Conservation (phyloP, 1,140 invertebrate species). For the Trichonephila clavipes region DNA sequence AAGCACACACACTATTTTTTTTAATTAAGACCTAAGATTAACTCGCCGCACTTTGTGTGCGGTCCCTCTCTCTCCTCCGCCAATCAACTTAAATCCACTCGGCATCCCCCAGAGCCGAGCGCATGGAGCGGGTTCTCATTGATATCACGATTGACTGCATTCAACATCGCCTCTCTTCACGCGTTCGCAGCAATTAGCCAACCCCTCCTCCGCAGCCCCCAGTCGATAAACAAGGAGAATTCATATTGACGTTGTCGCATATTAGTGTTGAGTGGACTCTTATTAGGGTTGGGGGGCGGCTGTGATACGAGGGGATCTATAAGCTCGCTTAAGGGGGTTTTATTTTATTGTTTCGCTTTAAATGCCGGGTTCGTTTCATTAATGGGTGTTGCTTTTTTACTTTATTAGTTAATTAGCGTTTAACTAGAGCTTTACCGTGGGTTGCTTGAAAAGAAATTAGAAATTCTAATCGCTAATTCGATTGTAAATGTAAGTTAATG, state of each 20-base stretch:
- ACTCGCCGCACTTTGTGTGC: background rate
- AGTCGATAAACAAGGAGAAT: background rate
- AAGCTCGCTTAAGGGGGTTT: too few relatives aligned
- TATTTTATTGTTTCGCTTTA: too few relatives aligned
- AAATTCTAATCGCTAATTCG: too few relatives aligned
- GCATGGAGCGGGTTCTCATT: slow-evolving; percentile 49
- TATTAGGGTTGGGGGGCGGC: background rate
- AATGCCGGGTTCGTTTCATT: too few relatives aligned
- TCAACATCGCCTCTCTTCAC: slow-evolving; percentile 34
- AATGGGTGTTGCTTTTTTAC: too few relatives aligned
- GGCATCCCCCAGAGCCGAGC: background rate
- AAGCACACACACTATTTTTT: too few relatives aligned
- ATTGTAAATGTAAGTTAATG: too few relatives aligned
- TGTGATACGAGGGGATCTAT: too few relatives aligned
- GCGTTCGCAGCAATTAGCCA: slow-evolving; percentile 54
- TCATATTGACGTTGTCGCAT: slow-evolving; percentile 16
- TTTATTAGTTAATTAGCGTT: too few relatives aligned
- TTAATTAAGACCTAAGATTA: too few relatives aligned
- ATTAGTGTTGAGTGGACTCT: background rate
- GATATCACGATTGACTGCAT: slow-evolving; percentile 75
- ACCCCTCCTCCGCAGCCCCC: background rate
- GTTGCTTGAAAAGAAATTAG: too few relatives aligned
- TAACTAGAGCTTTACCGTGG: too few relatives aligned
- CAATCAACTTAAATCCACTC: slow-evolving; percentile 74
- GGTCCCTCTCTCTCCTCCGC: background rate